These are phyloP conservation scores for Eubasilissa regina DNA, from an alignment of 1,140 invertebrate genomes.

Conservation along the genomic window DNA sequence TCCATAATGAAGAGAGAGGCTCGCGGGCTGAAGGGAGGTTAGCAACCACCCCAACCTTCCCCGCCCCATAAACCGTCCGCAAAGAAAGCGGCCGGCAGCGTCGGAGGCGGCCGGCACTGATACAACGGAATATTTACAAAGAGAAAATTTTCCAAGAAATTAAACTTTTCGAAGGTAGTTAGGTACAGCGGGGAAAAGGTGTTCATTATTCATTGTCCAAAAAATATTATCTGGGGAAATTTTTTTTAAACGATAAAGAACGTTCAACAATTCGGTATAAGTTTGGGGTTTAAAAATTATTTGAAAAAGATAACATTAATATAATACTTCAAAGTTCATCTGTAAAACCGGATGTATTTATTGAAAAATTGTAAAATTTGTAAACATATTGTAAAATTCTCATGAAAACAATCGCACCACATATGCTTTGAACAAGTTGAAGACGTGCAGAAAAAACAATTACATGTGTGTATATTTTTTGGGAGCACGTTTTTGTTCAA, in stretches of 20 bases:
- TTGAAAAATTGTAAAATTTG: no score
- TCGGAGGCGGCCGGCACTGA: not conserved
- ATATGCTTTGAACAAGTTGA: no score
- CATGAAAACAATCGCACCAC: no score
- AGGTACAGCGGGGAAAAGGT: not conserved
- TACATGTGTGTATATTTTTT: no score
- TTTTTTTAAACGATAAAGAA: not conserved
- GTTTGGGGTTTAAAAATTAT: no score
- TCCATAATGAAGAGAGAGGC: not conserved
- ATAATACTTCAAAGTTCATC: no score
- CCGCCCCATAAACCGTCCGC: not conserved
- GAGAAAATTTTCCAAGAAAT: slow-evolving; percentile 6
- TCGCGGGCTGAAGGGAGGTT: not conserved
- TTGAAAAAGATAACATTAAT: no score
- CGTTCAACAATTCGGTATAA: no score
- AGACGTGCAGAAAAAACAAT: no score
- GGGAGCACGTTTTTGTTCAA: no score
- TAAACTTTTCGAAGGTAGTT: slow-evolving; percentile 10
- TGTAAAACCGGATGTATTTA: no score
- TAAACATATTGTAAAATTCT: no score
- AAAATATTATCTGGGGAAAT: not conserved
- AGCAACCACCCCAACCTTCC: not conserved
- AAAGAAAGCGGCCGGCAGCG: not conserved
- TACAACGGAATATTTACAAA: slow-evolving; percentile 25
- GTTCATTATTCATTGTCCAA: slow-evolving; percentile 20